phyloP scores from a whole-genome alignment of 2,888 invertebrate genomes.

The Machimus rusticus region DNA sequence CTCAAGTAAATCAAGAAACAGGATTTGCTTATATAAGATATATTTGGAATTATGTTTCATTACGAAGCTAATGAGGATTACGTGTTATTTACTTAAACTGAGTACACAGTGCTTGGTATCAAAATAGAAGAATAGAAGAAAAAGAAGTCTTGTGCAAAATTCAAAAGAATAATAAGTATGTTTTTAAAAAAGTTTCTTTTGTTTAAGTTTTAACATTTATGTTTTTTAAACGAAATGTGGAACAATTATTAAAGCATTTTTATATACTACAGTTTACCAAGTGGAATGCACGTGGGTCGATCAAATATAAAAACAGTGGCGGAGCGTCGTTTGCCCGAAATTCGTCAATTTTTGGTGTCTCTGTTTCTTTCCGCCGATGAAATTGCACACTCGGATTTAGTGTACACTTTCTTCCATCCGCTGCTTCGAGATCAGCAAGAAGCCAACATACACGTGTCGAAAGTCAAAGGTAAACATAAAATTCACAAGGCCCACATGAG shows the following conservation, averaged over 20 bases:
- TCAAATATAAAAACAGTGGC: slow-evolving; percentile 96
- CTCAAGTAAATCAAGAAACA: background rate
- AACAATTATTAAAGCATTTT: background rate
- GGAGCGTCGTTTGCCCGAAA: slow-evolving; percentile 87
- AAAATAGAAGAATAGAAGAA: background rate
- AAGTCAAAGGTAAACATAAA: slow-evolving; percentile 72
- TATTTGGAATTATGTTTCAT: background rate
- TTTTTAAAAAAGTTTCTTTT: background rate
- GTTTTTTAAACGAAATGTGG: background rate
- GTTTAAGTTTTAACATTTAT: slow-evolving; percentile 18
- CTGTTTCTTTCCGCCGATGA: slow-evolving; percentile 89
- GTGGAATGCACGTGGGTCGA: slow-evolving; percentile 84
- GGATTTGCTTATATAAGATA: background rate
- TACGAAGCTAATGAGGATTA: background rate
- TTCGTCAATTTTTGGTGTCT: slow-evolving; percentile 86
- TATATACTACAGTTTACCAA: slow-evolving; percentile 68
- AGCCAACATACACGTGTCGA: slow-evolving; percentile 79
- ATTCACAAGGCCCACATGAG: background rate
- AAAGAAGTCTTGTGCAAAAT: background rate
- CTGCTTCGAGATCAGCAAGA: slow-evolving; percentile 92
- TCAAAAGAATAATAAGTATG: background rate
- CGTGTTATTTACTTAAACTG: background rate
- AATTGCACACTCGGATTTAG: slow-evolving; percentile 93
- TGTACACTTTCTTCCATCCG: slow-evolving; percentile 99
- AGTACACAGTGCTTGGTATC: background rate